Percentiles rank a stretch among this genome's conserved stretches.
Evolutionary conservation across 2,797 vertebrate genomes (phyloP).

Genomic region (Valencia hispanica): DNA sequence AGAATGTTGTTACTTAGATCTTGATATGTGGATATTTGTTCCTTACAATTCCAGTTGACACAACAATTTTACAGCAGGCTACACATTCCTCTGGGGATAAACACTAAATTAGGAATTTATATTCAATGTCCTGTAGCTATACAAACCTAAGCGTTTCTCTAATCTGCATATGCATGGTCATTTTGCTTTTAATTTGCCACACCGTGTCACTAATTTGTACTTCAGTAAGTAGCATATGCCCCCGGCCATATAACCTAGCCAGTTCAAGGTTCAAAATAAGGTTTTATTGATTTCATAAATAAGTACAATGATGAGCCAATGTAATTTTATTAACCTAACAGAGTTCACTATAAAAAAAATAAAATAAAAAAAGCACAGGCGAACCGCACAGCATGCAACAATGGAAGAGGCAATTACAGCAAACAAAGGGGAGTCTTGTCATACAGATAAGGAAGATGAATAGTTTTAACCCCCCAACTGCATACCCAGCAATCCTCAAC

Average conservation of each 20-base stretch:
- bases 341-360: slow-evolving; percentile 31
- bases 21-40: slow-evolving; percentile 30
- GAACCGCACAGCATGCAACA: slow-evolving; percentile 24
- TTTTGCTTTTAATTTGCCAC: slow-evolving; percentile 75
- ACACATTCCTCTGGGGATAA: slow-evolving; percentile 50
- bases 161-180: slow-evolving; percentile 77
- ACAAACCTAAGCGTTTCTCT: slow-evolving; percentile 55
- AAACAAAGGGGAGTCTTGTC: neutral
- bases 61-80: slow-evolving; percentile 51
- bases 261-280: slow-evolving; percentile 59
- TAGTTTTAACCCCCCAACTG: neutral
- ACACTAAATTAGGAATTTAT: slow-evolving; percentile 65
- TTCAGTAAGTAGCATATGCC: slow-evolving; percentile 74
- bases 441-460: neutral
- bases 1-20: neutral
- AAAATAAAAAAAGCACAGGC: slow-evolving; percentile 25
- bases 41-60: slow-evolving; percentile 41
- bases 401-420: slow-evolving; percentile 12
- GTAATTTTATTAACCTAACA: slow-evolving; percentile 68
- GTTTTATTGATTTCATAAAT: slow-evolving; percentile 50
- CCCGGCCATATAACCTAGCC: slow-evolving; percentile 53
- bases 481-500: neutral
- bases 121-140: slow-evolving; percentile 67
- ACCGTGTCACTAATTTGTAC: slow-evolving; percentile 73
- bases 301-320: slow-evolving; percentile 51